Base-by-base conservation (phyloP, 2,113 vertebrate genomes). In the Rynchops niger region DNA sequence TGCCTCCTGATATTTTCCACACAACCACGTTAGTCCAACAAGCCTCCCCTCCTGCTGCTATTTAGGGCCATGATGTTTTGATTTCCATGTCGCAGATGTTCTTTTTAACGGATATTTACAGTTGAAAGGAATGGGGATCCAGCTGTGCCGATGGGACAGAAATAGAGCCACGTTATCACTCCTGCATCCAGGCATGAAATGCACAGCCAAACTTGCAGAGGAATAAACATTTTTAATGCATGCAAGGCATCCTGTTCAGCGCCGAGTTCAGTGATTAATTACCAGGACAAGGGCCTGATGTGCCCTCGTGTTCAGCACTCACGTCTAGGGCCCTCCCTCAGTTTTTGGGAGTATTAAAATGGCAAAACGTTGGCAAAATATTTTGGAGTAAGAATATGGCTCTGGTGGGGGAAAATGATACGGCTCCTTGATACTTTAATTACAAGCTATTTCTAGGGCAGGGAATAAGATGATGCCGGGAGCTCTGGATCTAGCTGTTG, bases 171-270 rank as follows among this genome's bases (percentile, higher is more conserved):
- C 4, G 1, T 88, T 85, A 91, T 85, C 91, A 45, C 45, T 80
- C 52, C 90, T 77, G 87, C 92, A 91, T 76, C 87, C 93, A 96
- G 74, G 70, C 87, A 52, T 92, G 87, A 96, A 97, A 95, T 45
- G 78, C 26, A 47, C 63, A 87, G 32, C 52, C 81, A 67, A 29
- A 63, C n/a, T 40, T 63, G 61, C 56, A 91, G 83, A 76, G 65
- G 43, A 87, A 40, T 34, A 82, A 58, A 56, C 23, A 23, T 38
- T 90, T 91, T 50, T 70, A 80, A 80, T 32, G 86, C 55, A 78
- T 56, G 47, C n/a, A 55, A 72, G 17, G 70, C 16, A 38, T 47
- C 43, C 30, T 90, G 69, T 11, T 56, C 49, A 66, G 49, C 0
- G 2, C 87, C 52, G 69, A 58, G 34, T 10, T 84, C n/a, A 66